Base-by-base conservation (phyloP, 2,888 invertebrate genomes). In the Leptodirus hochenwartii region DNA sequence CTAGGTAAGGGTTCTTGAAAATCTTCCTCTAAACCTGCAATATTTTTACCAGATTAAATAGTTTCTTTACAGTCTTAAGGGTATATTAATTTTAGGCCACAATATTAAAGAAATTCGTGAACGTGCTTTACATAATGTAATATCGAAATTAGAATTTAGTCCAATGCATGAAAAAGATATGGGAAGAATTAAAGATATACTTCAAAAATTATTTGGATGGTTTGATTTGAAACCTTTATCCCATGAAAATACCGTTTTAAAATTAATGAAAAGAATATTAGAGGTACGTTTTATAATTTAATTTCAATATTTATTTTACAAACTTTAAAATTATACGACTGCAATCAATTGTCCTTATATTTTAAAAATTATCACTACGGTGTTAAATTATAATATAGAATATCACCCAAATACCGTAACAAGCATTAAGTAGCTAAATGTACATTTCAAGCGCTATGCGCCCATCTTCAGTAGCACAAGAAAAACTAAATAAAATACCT, bases 101-200 rank as follows among this genome's bases (percentile, higher is more conserved):
- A 46, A 48, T 41, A 46, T 57, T 29, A 42, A 42, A 39, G 57
- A 57, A 51, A 56, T 57, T 17, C 41, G 57, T 22, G 49, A 55
- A 45, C 42, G 57, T 32, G 54, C 55, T 4, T 41, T 57, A 24
- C 35, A 45, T 25, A 52, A 51, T 32, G 47, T 56, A 11, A 37
- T 62, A 37, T 64, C 69, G 1, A 76, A 76, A 47, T 51, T 74
- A n/a, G 62, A 64, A 33, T 53, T 66, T 37, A 73, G 71, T 12
- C 66, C 69, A 54, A 53, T 61, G 30, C 56, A 67, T 29, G 64
- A 69, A 31, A 68, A 69, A 43, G 69, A 70, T 42, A 46, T 70
- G 29, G 58, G 62, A 11, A 55, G 62, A 23, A 66, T 63, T 20
- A 62, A 66, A 35, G 64, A 69, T 42, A 51, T 75, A 11, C 45